Percentiles rank a stretch among this genome's conserved stretches.
phyloP scores from a whole-genome alignment of 2,888 invertebrate species.

The Drosophila maculinotata region DNA sequence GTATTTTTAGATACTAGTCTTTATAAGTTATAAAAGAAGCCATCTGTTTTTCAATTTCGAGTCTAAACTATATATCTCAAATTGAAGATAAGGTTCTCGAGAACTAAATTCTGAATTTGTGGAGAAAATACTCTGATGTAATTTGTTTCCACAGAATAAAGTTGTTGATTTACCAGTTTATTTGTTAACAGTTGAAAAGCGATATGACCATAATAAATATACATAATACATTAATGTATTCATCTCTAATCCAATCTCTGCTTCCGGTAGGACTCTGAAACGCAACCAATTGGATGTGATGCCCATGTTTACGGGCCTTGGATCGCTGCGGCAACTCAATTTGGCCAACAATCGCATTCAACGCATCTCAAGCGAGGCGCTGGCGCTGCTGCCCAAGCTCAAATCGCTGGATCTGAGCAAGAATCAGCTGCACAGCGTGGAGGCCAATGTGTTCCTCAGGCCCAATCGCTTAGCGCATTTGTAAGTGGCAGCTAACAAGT shows the following conservation, averaged over 20 bases:
- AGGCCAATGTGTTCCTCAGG: conserved; percentile 86
- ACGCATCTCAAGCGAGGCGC: conserved; percentile 93
- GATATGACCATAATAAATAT: no score
- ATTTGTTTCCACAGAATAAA: no score
- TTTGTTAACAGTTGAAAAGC: no score
- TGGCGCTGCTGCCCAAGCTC: conserved; percentile 89
- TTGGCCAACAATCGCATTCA: conserved; percentile 93
- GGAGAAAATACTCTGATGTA: not conserved
- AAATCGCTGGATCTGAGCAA: conserved; percentile 85
- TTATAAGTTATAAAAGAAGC: conserved; percentile 20
- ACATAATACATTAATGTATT: no score
- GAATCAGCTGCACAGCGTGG: conserved; percentile 85
- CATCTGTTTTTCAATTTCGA: conserved; percentile 26
- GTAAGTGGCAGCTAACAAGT: conserved; percentile 59
- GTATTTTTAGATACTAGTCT: conserved; percentile 31
- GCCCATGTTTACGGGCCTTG: conserved; percentile 92
- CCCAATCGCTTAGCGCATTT: conserved; percentile 76
- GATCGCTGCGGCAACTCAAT: conserved; percentile 90
- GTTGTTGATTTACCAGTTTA: no score
- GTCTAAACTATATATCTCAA: conserved; percentile 7
- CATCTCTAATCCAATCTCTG: no score
- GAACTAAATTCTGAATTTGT: conserved; percentile 8
- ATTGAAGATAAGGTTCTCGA: conserved; percentile 7
- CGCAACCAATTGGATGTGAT: conserved; percentile 92
- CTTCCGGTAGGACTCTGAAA: conserved; percentile 88